These are phyloP conservation scores for Hyppa rectilinea DNA, from an alignment of 2,888 invertebrate species.

Conservation along the genomic window DNA sequence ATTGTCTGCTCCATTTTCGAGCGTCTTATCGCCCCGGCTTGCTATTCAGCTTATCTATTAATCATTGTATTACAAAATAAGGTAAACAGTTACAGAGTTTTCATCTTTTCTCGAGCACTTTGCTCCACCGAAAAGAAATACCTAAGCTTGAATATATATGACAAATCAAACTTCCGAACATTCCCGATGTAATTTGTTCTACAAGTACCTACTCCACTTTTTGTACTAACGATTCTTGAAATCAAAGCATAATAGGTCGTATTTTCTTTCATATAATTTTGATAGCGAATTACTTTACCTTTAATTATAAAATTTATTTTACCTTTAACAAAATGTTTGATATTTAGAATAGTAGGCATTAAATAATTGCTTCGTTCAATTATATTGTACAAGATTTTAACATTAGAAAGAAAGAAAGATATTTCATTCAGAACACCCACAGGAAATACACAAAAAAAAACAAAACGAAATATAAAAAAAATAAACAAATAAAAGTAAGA, in stretches of 20 bases:
- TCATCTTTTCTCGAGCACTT: background rate
- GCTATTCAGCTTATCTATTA: slow-evolving; percentile 24
- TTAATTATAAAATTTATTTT: too few species aligned
- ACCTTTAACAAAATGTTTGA: background rate
- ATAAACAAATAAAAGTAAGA: too few species aligned
- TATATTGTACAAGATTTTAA: background rate
- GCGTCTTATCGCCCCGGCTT: slow-evolving; percentile 9
- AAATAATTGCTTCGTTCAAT: background rate
- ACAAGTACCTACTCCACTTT: slow-evolving; percentile 23
- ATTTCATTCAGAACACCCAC: too few species aligned
- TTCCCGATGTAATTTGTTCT: slow-evolving; percentile 20
- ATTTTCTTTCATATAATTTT: slow-evolving; percentile 20
- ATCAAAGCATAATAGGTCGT: background rate
- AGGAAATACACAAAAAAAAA: too few species aligned
- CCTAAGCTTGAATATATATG: slow-evolving; percentile 15
- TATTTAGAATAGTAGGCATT: background rate
- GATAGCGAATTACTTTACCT: slow-evolving; percentile 11
- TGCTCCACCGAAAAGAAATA: background rate
- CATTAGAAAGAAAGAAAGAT: too few species aligned
- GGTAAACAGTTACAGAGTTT: slow-evolving; percentile 16
- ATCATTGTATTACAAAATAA: slow-evolving; percentile 20
- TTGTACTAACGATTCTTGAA: slow-evolving; percentile 16
- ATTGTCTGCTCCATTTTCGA: slow-evolving; percentile 12
- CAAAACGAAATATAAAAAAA: too few species aligned
- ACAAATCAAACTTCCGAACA: slow-evolving; percentile 20